A percentile compares a stretch with the other conserved stretches of the same genome.
Evolutionary conservation across 92 coral and sea anemone genomes (phyloP).

Genomic region (Palythoa caribaeorum): DNA sequence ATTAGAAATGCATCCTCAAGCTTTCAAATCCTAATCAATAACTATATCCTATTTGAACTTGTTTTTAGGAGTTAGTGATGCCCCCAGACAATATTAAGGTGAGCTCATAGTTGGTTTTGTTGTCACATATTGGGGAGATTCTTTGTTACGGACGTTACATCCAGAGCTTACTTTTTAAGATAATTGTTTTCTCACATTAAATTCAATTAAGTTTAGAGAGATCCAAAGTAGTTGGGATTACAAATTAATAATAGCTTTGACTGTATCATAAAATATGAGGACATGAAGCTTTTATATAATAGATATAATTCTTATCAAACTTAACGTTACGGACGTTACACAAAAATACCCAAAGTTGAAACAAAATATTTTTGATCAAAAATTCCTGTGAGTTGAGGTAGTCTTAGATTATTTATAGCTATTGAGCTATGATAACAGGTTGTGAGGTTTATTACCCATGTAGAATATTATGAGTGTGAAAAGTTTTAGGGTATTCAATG

Average conservation of each 20-base stretch:
- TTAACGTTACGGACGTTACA: constrained; percentile 34
- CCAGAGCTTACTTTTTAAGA: constrained; percentile 42
- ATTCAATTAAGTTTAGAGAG: constrained; percentile 39
- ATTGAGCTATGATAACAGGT: constrained; percentile 37
- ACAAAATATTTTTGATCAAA: constrained; percentile 29
- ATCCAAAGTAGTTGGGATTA: constrained; percentile 34
- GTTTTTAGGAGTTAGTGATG: constrained; percentile 3
- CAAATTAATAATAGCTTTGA: constrained; percentile 41
- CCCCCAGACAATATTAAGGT: constrained; percentile 4
- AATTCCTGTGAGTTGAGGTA: constrained; percentile 41
- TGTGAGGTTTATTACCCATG: constrained; percentile 27
- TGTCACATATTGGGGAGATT: constrained; percentile 14
- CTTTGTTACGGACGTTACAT: constrained; percentile 20
- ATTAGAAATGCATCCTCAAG: constrained; percentile 3
- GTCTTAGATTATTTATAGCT: constrained; percentile 25
- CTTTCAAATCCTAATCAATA: constrained; percentile 1
- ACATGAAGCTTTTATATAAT: constrained; percentile 40
- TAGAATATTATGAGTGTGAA: constrained; percentile 32
- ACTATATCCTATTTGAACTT: constrained; percentile 1
- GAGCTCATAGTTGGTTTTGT: constrained; percentile 4
- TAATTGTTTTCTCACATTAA: constrained; percentile 36
- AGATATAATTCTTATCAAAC: constrained; percentile 32
- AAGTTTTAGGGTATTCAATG: constrained; percentile 36
- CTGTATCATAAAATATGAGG: constrained; percentile 23
- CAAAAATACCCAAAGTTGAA: constrained; percentile 26